Evolutionary conservation across 2,113 vertebrate genomes (phyloP).

Genomic region (Polypterus bichir): DNA sequence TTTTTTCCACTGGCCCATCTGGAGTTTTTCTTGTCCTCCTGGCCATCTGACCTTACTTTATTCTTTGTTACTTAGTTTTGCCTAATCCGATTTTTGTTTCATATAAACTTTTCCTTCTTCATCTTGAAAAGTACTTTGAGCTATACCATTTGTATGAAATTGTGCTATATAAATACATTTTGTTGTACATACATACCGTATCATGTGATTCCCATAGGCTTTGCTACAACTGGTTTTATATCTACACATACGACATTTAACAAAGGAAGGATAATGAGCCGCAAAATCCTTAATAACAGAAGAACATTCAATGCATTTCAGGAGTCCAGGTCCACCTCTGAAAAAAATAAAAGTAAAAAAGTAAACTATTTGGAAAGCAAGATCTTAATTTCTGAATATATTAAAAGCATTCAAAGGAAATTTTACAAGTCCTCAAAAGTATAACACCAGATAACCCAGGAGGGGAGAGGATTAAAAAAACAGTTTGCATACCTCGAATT

Average conservation of each 20-base stretch:
- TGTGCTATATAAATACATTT: neutral
- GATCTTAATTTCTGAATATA: neutral
- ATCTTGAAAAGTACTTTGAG: no score
- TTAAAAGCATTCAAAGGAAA: constrained; percentile 11
- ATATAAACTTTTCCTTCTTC: no score
- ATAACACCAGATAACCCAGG: no score
- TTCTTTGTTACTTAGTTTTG: no score
- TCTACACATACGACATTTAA: constrained; percentile 78
- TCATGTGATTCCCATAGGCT: constrained; percentile 83
- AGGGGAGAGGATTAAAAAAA: no score
- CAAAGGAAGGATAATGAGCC: constrained; percentile 70
- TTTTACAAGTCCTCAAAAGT: no score
- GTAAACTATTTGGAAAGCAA: neutral
- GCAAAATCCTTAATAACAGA: constrained; percentile 66
- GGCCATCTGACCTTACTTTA: no score
- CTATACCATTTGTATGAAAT: neutral
- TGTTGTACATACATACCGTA: constrained; percentile 56
- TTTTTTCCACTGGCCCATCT: no score
- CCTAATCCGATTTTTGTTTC: no score
- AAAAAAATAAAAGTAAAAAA: constrained; percentile 7
- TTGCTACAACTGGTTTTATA: constrained; percentile 86
- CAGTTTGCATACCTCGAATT: no score
- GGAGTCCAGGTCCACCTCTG: constrained; percentile 45
- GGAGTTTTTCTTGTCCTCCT: no score
- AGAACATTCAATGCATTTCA: constrained; percentile 87